A percentile compares a stretch with the other conserved stretches of the same genome.
These are phyloP conservation scores for Drosophila meridiana DNA, from an alignment of 2,888 invertebrate species.

Conservation along the genomic window DNA sequence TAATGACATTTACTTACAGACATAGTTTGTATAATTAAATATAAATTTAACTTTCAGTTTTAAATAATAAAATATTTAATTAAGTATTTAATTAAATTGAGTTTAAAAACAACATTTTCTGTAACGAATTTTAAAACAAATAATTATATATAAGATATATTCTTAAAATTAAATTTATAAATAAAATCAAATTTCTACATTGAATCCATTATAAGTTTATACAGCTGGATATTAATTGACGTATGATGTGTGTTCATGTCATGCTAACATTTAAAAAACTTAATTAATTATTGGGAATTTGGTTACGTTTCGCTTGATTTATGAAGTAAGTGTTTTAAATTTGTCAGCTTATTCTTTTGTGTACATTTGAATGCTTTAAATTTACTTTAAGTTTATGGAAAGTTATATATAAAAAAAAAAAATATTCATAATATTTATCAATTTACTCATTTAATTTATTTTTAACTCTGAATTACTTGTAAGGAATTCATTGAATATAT, in stretches of 20 bases:
- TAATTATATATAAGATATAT: too few relatives aligned
- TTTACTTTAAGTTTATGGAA: not conserved
- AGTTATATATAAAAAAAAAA: not conserved
- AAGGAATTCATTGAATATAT: not conserved
- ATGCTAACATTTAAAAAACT: not conserved
- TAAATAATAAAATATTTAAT: too few relatives aligned
- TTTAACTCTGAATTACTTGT: not conserved
- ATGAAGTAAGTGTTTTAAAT: not conserved
- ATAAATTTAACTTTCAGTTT: too few relatives aligned
- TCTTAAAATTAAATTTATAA: too few relatives aligned
- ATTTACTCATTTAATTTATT: not conserved
- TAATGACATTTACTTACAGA: too few relatives aligned
- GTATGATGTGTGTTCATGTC: not conserved
- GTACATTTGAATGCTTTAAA: not conserved
- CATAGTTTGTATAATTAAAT: too few relatives aligned
- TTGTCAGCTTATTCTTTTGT: not conserved
- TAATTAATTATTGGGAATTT: conserved; percentile 2
- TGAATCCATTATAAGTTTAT: not conserved
- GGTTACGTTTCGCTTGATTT: conserved; percentile 1
- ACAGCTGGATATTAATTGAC: not conserved
- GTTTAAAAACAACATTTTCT: too few relatives aligned
- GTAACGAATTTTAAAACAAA: too few relatives aligned
- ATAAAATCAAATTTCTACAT: not conserved
- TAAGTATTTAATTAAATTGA: too few relatives aligned
- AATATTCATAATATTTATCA: too few relatives aligned